These are phyloP conservation scores for Pardalotus punctatus DNA, from an alignment of 2,113 vertebrate genomes.

Conservation along the genomic window DNA sequence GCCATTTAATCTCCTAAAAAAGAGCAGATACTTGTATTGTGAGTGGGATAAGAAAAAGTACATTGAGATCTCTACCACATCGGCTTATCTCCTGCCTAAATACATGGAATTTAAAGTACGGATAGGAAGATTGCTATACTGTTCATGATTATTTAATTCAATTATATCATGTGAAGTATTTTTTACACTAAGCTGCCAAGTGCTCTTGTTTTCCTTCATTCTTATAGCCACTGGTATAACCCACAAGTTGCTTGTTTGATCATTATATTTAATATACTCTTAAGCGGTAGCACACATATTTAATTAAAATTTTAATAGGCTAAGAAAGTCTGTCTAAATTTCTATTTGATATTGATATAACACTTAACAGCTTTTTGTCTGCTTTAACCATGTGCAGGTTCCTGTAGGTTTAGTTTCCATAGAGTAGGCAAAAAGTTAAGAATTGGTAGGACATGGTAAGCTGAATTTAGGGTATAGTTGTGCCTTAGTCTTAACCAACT, in stretches of 20 bases:
- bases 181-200: not conserved
- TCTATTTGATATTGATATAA: not conserved
- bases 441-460: not conserved
- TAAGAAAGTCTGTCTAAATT: not conserved
- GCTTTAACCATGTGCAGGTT: not conserved
- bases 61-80: not conserved
- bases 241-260: not conserved
- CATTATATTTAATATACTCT: not conserved
- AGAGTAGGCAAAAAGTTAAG: not conserved
- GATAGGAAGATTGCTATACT: not conserved
- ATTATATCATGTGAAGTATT: not conserved
- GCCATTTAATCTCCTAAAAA: not conserved
- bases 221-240: not conserved
- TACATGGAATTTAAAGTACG: not conserved
- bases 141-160: not conserved
- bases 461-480: not conserved
- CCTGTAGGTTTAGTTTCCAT: not conserved
- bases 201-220: not conserved
- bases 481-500: not conserved
- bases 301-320: not conserved
- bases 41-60: not conserved
- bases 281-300: not conserved
- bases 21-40: fast-evolving
- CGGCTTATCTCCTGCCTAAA: not conserved
- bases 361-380: not conserved